Conservation (phyloP, 2,113 vertebrate genomes). For the Lepus europaeus region DNA sequence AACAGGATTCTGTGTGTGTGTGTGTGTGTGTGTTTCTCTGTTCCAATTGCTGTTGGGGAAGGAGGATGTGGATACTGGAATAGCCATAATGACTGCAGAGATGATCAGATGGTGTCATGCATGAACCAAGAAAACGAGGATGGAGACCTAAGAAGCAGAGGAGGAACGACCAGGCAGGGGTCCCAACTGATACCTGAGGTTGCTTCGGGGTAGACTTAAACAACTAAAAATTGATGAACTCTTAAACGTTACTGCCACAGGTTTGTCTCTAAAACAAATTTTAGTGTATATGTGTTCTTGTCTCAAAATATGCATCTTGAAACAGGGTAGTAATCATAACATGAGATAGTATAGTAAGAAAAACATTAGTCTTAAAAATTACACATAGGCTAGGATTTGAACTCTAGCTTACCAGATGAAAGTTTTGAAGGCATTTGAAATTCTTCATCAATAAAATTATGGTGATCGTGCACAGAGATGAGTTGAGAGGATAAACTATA, state of each 20-base stretch:
- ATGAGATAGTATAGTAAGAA: neutral
- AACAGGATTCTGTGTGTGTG: too few relatives aligned
- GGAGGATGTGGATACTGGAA: neutral
- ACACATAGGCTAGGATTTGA: neutral
- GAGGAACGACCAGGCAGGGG: too few relatives aligned
- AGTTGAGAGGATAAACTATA: neutral
- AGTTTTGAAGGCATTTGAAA: neutral
- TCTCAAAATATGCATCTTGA: neutral
- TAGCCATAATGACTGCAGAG: too few relatives aligned
- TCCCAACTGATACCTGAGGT: neutral
- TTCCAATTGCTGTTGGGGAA: neutral
- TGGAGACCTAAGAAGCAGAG: neutral
- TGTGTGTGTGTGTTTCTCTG: too few relatives aligned
- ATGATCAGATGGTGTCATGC: neutral
- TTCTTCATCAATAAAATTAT: neutral
- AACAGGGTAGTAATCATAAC: neutral
- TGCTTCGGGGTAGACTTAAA: neutral
- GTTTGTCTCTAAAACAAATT: neutral
- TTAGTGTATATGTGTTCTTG: neutral
- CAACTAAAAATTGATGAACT: rapidly evolving
- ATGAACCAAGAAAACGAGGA: neutral
- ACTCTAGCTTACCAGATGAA: constrained; percentile 1
- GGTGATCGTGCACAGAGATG: neutral
- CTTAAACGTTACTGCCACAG: too few relatives aligned
- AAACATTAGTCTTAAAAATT: neutral